Evolutionary conservation across 2,888 invertebrate species (phyloP).

Genomic region (Netelia virgata): DNA sequence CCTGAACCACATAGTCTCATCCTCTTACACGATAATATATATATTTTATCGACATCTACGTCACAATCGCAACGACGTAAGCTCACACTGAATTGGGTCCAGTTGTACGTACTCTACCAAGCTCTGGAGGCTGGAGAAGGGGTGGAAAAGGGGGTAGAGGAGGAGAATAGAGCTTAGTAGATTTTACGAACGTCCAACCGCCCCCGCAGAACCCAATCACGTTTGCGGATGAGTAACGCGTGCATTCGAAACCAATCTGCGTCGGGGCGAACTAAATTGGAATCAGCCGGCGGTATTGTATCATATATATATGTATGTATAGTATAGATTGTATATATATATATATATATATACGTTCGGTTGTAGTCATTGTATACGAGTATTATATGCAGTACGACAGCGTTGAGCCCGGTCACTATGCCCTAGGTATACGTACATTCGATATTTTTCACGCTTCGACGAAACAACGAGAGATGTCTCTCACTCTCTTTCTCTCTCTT

Average conservation of each 20-base stretch:
- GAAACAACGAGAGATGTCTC: conserved; percentile 56
- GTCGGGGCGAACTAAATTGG: conserved; percentile 74
- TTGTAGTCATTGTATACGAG: conserved; percentile 66
- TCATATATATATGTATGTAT: conserved; percentile 40
- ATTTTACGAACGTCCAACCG: conserved; percentile 70
- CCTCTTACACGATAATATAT: not conserved
- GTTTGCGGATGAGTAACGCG: conserved; percentile 74
- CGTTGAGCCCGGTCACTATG: conserved; percentile 38
- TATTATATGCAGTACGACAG: conserved; percentile 37
- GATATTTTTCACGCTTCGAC: conserved; percentile 68
- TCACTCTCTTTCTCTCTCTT: conserved; percentile 4
- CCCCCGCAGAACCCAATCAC: conserved; percentile 76
- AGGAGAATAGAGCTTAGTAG: conserved; percentile 66
- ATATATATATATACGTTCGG: conserved; percentile 53
- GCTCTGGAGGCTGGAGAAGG: not conserved
- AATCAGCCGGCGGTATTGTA: conserved; percentile 70
- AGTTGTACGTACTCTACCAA: conserved; percentile 47
- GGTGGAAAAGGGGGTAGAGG: conserved; percentile 2
- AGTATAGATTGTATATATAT: not conserved
- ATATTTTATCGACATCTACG: not conserved
- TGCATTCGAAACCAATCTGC: conserved; percentile 75
- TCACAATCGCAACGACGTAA: conserved; percentile 33
- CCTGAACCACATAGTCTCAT: too few relatives aligned
- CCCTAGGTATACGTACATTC: conserved; percentile 43
- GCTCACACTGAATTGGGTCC: conserved; percentile 57